Evolutionary conservation across 92 coral and sea anemone genomes (phyloP).

Genomic region (Scolanthus callimorphus): DNA sequence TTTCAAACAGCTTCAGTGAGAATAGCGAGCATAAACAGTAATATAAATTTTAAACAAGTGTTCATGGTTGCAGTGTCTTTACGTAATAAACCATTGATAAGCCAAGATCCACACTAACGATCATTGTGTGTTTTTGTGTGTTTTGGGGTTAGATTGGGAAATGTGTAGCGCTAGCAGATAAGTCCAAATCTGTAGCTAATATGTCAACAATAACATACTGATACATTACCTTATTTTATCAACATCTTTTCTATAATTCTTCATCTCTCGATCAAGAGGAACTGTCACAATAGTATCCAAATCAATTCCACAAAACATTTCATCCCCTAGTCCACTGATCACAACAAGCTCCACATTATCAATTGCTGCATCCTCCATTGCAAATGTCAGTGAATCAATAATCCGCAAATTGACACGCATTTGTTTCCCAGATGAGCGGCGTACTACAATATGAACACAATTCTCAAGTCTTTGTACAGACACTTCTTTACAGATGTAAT

Average conservation of each 20-base stretch:
- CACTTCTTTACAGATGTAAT: slow-evolving; percentile 73
- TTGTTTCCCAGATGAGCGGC: slow-evolving; percentile 84
- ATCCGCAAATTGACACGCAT: slow-evolving; percentile 74
- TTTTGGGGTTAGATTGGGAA: too few relatives aligned
- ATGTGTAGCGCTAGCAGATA: too few relatives aligned
- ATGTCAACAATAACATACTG: too few relatives aligned
- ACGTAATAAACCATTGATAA: too few relatives aligned
- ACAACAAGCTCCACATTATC: slow-evolving; percentile 75
- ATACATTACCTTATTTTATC: slow-evolving; percentile 84
- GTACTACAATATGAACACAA: slow-evolving; percentile 63
- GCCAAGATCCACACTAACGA: too few relatives aligned
- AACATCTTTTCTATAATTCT: slow-evolving; percentile 74
- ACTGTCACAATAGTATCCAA: slow-evolving; percentile 62
- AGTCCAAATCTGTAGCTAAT: too few relatives aligned
- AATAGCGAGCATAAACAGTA: too few relatives aligned
- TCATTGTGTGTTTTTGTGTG: too few relatives aligned
- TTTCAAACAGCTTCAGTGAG: too few relatives aligned
- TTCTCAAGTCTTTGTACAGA: slow-evolving; percentile 64
- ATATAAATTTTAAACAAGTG: too few relatives aligned
- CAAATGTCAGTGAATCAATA: slow-evolving; percentile 81
- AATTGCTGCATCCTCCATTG: slow-evolving; percentile 93
- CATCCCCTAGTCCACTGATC: slow-evolving; percentile 86
- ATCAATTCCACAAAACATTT: slow-evolving; percentile 84
- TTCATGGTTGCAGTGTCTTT: too few relatives aligned
- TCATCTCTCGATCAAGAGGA: slow-evolving; percentile 60